A percentile compares a stretch with the other conserved stretches of the same genome.
These are phyloP conservation scores for Manduca sexta DNA, from an alignment of 1,140 invertebrate species.

Conservation along the genomic window DNA sequence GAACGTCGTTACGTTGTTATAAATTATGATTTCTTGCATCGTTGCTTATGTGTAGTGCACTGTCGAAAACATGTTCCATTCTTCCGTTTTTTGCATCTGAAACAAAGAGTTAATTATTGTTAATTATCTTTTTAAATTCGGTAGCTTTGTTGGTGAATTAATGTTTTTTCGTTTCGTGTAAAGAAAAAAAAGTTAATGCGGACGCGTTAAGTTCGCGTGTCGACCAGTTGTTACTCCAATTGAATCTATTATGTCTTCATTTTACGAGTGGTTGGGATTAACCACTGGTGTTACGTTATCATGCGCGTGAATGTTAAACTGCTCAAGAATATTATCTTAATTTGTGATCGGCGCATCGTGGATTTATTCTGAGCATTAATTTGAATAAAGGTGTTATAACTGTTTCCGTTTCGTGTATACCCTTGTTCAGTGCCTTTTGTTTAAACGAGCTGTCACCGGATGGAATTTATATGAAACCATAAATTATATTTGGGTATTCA, in stretches of 20 bases:
- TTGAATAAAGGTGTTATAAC: no score
- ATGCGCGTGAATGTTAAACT: neutral
- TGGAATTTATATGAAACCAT: no score
- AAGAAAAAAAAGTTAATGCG: slow-evolving; percentile 33
- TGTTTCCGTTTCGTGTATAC: no score
- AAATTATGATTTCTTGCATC: slow-evolving; percentile 28
- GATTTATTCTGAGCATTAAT: no score
- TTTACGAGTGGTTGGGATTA: slow-evolving; percentile 36
- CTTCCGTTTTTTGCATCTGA: slow-evolving; percentile 36
- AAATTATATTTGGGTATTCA: no score
- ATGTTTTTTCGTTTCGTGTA: slow-evolving; percentile 23
- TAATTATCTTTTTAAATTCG: slow-evolving; percentile 34
- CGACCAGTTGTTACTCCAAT: slow-evolving; percentile 35
- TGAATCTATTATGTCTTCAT: slow-evolving; percentile 49
- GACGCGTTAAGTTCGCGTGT: slow-evolving; percentile 38
- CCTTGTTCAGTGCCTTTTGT: no score
- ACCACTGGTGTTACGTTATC: slow-evolving; percentile 4
- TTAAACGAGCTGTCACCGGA: no score
- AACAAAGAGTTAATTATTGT: slow-evolving; percentile 44
- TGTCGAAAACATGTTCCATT: slow-evolving; percentile 19
- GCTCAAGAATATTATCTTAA: slow-evolving; percentile 4
- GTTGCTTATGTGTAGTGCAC: slow-evolving; percentile 12
- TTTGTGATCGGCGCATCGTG: neutral
- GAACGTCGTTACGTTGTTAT: slow-evolving; percentile 32
- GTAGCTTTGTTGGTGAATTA: slow-evolving; percentile 33